Conservation (phyloP, 2,113 vertebrate species). For the Pelobates fuscus region DNA sequence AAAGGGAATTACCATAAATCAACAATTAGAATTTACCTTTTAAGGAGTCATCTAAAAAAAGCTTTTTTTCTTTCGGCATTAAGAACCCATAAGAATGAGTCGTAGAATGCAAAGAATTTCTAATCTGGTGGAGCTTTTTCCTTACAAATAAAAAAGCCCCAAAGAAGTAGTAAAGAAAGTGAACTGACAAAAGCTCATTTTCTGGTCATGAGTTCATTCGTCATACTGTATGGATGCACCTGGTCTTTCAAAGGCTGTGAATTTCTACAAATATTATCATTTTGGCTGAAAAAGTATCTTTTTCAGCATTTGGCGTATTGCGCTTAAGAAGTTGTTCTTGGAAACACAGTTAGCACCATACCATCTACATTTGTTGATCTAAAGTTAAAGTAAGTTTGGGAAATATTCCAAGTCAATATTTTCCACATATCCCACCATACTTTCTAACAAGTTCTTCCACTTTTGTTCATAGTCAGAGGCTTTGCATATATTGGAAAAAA, state of each 20-base stretch:
- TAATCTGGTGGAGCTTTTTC: neutral
- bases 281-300: conserved; percentile 2
- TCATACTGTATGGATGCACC: neutral
- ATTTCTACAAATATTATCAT: conserved; percentile 31
- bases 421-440: neutral
- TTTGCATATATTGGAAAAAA: neutral
- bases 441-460: neutral
- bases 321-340: conserved; percentile 27
- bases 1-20: conserved; percentile 26
- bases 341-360: conserved; percentile 17
- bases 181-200: neutral
- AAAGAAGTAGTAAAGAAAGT: conserved; percentile 3
- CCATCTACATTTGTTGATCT: conserved; percentile 34
- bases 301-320: conserved; percentile 1
- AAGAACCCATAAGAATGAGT: conserved; percentile 8
- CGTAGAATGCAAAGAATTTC: conserved; percentile 32
- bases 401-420: conserved; percentile 3
- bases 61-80: neutral
- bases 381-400: conserved; percentile 27
- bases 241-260: neutral
- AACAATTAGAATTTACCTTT: neutral
- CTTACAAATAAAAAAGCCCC: neutral
- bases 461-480: conserved; percentile 7
- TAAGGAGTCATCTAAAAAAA: conserved; percentile 15
- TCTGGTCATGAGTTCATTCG: neutral